These are phyloP conservation scores for Drosophila simulans DNA, from an alignment of 1,140 invertebrate genomes.

Conservation along the genomic window DNA sequence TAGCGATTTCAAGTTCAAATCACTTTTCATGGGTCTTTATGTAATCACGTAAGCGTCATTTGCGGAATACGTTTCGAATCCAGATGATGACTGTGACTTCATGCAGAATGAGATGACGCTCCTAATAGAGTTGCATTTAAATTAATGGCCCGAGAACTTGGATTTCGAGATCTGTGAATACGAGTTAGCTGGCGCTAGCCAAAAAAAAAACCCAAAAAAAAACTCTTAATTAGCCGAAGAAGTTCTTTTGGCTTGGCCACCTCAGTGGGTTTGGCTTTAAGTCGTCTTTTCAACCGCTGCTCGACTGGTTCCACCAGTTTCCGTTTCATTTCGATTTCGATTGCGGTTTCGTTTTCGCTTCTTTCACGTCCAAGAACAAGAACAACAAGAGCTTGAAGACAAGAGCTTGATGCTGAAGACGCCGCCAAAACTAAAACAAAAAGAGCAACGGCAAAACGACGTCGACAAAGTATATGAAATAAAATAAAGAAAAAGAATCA, in stretches of 20 bases:
- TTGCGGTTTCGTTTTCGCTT: conserved; percentile 55
- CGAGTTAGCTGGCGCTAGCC: conserved; percentile 37
- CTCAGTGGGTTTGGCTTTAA: conserved; percentile 17
- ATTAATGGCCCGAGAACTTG: conserved; percentile 21
- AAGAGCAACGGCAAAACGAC: conserved; percentile 25
- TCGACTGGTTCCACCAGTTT: conserved; percentile 76
- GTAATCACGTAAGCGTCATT: conserved; percentile 70
- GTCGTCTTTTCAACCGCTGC: conserved; percentile 34
- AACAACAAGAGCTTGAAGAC: conserved; percentile 41
- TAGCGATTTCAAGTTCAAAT: conserved; percentile 72
- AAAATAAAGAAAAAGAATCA: conserved; percentile 45
- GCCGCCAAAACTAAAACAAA: conserved; percentile 34
- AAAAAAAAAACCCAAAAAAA: neutral
- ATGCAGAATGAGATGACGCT: conserved; percentile 10
- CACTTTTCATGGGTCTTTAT: conserved; percentile 65
- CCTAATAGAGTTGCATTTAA: conserved; percentile 51
- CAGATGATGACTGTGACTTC: conserved; percentile 16
- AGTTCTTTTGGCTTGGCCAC: conserved; percentile 56
- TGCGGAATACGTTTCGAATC: conserved; percentile 27
- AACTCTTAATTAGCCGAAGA: conserved; percentile 73
- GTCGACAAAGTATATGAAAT: conserved; percentile 49
- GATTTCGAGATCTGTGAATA: conserved; percentile 8
- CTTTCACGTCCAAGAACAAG: conserved; percentile 62
- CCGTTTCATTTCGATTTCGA: conserved; percentile 43
- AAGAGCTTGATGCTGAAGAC: conserved; percentile 27